A percentile compares a stretch with the other conserved stretches of the same genome.
phyloP scores from a whole-genome alignment of 2,888 invertebrate species.

The Leptinotarsa rubiginosa region DNA sequence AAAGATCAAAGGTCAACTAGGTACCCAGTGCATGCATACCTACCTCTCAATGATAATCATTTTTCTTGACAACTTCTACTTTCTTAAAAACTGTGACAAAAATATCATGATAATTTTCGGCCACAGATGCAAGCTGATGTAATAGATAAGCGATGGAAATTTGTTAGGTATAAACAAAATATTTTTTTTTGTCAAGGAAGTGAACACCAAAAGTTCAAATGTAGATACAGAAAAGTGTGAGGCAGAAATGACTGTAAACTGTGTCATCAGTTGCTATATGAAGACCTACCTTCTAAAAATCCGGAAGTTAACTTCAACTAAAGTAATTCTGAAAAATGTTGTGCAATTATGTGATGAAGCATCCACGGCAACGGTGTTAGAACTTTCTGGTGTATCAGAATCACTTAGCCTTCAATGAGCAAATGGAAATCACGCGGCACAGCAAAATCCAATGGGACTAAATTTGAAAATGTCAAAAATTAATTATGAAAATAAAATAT shows the following conservation, averaged over 20 bases:
- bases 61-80: too few species aligned
- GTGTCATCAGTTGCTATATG: slow-evolving; percentile 12
- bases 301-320: neutral
- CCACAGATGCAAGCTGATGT: slow-evolving; percentile 6
- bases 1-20: too few species aligned
- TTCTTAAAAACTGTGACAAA: slow-evolving; percentile 6
- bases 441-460: neutral
- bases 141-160: neutral
- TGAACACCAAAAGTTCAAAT: slow-evolving; percentile 12
- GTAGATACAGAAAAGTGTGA: slow-evolving; percentile 18
- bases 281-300: slow-evolving; percentile 9
- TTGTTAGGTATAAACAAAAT: neutral
- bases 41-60: too few species aligned
- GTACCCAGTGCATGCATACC: too few species aligned
- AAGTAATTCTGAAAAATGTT: neutral
- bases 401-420: slow-evolving; percentile 9
- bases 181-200: slow-evolving; percentile 7
- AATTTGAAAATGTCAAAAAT: slow-evolving; percentile 10
- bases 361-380: neutral
- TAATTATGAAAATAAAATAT: slow-evolving; percentile 3
- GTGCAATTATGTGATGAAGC: slow-evolving; percentile 17
- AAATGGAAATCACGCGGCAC: neutral
- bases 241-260: slow-evolving; percentile 9
- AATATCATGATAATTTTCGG: neutral
- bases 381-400: neutral